Base-by-base conservation (phyloP, 2,888 invertebrate species). In the Athalia circularis region DNA sequence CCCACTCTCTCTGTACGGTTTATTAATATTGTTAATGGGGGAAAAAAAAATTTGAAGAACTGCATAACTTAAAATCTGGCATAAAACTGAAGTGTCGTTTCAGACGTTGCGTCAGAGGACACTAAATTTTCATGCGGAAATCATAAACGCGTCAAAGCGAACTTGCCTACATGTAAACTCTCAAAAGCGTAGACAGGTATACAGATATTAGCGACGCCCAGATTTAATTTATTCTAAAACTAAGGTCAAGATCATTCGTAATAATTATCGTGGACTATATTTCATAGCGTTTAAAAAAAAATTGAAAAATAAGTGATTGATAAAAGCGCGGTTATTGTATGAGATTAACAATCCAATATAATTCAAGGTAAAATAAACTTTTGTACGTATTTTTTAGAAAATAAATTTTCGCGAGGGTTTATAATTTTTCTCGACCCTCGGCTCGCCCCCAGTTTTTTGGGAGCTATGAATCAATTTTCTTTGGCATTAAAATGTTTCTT, bases 111-210 rank as follows among this genome's bases (percentile, higher is more conserved):
- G 48, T 72, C 59, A 57, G 5, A 47, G 52, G 59, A 4, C 13
- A 45, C 57, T 72, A 57, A 45, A 72, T 59, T 72, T 70, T 72
- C 8, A 7, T 13, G 43, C 70, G 70, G 45, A 70, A 70, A 70
- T 70, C 54, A 70, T 45, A 47, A 72, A 47, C 59, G 59, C 57
- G 45, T 72, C 54, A 13, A 52, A 72, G 72, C 29, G 29, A 29
- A 29, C 1, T 29, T 29, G 2, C 29, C 29, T 29, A 29, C 29
- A 29, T 29, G 29, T 29, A 29, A 68, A 52, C 62, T 62, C 62
- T 4, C 15, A 8, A 62, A 62, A 2, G 9, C 61, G 61, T 61
- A 61, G 61, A 13, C 13, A 47, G 47, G 47, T 54, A 6, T 54
- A 54, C 6, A 54, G 8, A 54, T 29, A 29, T 29, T 29, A 50